Conservation (phyloP, 2,113 vertebrate species). For the Apus apus region DNA sequence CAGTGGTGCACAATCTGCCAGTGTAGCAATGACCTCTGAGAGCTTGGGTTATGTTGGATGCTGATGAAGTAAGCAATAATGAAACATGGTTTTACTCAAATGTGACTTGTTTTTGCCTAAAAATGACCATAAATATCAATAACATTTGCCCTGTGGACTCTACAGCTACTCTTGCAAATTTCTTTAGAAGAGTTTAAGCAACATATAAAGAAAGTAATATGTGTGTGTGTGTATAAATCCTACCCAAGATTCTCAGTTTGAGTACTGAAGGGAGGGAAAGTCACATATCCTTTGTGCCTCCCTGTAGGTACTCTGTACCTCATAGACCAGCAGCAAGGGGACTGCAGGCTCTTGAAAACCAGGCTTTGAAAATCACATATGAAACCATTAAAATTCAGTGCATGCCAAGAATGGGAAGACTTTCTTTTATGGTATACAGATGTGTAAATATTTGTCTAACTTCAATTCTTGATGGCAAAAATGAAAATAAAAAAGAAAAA, state of each 20-base stretch:
- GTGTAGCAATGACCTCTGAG: neutral
- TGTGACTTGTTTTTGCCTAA: neutral
- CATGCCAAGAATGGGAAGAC: neutral
- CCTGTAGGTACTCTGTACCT: no score
- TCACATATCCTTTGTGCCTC: neutral
- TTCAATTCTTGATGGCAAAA: neutral
- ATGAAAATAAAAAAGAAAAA: neutral
- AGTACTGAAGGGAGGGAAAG: neutral
- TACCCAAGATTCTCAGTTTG: neutral
- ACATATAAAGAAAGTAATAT: neutral
- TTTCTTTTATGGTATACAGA: neutral
- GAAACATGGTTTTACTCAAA: neutral
- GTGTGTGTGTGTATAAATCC: neutral
- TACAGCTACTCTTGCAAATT: neutral
- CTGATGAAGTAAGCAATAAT: neutral
- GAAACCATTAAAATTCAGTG: neutral
- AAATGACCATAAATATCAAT: neutral
- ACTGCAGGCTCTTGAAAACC: neutral
- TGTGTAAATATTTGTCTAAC: neutral
- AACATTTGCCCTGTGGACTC: neutral
- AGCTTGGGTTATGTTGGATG: neutral
- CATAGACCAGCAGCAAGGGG: accelerated
- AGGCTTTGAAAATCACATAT: neutral
- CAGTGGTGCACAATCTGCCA: neutral
- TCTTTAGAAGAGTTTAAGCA: neutral